Percentiles rank a stretch among this genome's conserved stretches.
These are phyloP conservation scores for Myotis vivesi DNA, from an alignment of 2,797 vertebrate species.

Conservation along the genomic window DNA sequence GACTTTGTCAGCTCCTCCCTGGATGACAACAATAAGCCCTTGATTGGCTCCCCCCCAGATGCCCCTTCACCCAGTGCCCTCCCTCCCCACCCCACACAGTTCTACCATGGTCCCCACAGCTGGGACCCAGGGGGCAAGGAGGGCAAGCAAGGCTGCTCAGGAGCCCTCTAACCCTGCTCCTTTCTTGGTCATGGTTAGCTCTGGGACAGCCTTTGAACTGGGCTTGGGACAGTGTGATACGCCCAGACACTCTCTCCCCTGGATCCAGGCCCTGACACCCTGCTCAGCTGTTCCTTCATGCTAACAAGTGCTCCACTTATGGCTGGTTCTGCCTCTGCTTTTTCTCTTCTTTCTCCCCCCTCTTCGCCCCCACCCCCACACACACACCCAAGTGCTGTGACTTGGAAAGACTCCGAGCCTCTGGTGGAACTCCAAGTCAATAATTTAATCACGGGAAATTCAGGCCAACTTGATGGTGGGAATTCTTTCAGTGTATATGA, in stretches of 20 bases:
- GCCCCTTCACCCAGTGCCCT: not conserved
- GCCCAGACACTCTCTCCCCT: not conserved
- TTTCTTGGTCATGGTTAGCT: not conserved
- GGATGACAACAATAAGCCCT: not conserved
- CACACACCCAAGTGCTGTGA: not conserved
- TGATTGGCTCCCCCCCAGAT: not conserved
- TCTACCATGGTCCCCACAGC: not conserved
- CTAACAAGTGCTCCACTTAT: not conserved
- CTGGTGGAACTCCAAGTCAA: not conserved
- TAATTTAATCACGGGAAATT: not conserved
- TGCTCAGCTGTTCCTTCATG: not conserved
- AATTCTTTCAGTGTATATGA: not conserved
- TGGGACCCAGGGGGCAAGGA: not conserved
- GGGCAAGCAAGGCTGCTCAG: not conserved
- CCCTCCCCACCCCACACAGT: not conserved
- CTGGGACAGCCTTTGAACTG: not conserved
- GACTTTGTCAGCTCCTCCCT: not conserved
- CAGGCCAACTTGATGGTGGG: not conserved
- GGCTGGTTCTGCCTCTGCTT: not conserved
- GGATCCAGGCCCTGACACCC: not conserved
- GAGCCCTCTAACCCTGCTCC: not conserved
- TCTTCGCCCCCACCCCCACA: rapidly evolving
- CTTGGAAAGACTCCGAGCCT: not conserved
- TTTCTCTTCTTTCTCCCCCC: not conserved
- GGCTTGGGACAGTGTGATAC: not conserved